phyloP scores from a whole-genome alignment of 2,113 vertebrate genomes.

The human (Homo sapiens) region GRCh38 chrX:147437501-147438000 shows the following conservation, averaged over 20 bases:
- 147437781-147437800: not conserved
- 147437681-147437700: not conserved
- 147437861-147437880: not conserved
- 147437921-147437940: not conserved
- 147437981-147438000: not conserved
- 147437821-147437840: not conserved
- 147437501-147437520: not conserved
- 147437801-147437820: not conserved
- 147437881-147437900: not conserved
- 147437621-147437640: not conserved
- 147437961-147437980: not conserved
- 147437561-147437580: not conserved
- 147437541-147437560: not conserved
- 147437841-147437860: not conserved
- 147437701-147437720: not conserved
- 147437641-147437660: not conserved
- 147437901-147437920: not conserved
- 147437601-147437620: not conserved
- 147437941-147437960: not conserved
- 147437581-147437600: not conserved
- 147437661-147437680: not conserved
- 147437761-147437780: not conserved
- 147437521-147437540: not conserved
- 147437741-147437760: not conserved
- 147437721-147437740: not conserved